Evolutionary conservation across 30 jellyfish, hydroid and myxozoan species (phyloP).

Genomic region (Hydractinia symbiolongicarpus): DNA sequence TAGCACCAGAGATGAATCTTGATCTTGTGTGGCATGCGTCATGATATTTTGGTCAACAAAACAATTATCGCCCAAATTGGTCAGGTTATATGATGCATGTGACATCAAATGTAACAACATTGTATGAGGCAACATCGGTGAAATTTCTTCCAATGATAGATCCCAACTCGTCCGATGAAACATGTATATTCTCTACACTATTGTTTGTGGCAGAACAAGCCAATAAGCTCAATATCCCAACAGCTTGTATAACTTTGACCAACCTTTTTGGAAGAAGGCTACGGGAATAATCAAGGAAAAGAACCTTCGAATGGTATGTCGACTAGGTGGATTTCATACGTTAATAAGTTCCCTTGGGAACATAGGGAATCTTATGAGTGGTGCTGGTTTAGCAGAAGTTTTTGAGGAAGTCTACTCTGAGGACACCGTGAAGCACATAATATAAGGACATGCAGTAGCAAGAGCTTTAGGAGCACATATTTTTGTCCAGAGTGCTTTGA

Average conservation of each 20-base stretch:
- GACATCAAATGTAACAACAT: not conserved
- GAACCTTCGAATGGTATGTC: constrained; percentile 21
- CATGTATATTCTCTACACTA: constrained; percentile 26
- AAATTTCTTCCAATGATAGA: constrained; percentile 29
- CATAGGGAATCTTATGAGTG: constrained; percentile 23
- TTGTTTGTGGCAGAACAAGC: constrained; percentile 18
- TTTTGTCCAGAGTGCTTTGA: constrained; percentile 25
- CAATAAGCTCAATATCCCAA: constrained; percentile 13
- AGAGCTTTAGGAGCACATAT: constrained; percentile 40
- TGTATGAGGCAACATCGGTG: not conserved
- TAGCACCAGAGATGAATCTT: not conserved
- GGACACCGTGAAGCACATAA: constrained; percentile 27
- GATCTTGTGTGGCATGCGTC: constrained; percentile 7
- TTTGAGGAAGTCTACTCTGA: constrained; percentile 38
- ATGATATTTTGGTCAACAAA: constrained; percentile 1
- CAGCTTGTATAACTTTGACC: constrained; percentile 39
- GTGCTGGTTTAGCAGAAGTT: constrained; percentile 31
- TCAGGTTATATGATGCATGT: not conserved
- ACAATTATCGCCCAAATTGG: constrained; percentile 17
- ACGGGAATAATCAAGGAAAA: constrained; percentile 21
- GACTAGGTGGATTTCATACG: constrained; percentile 42
- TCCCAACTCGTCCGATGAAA: constrained; percentile 12
- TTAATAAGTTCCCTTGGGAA: constrained; percentile 35
- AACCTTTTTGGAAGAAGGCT: constrained; percentile 37
- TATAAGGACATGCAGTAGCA: constrained; percentile 39